Evolutionary conservation across 2,797 vertebrate genomes (phyloP), one percentile per base, ranked within the genome.

Genomic region (Sebastes kiyomatsui): DNA sequence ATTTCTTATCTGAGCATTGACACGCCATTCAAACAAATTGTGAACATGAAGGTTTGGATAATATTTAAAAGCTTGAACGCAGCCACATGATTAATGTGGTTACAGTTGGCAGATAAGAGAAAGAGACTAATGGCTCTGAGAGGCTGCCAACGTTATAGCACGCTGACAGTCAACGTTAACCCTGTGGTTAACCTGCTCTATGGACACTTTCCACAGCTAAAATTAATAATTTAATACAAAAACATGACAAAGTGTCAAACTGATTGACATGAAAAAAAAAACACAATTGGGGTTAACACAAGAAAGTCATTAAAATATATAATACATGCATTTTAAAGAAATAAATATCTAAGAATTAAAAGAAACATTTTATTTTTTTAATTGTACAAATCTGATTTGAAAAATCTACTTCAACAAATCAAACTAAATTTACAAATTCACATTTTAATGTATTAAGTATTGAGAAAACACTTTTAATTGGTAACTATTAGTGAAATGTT

Each of bases 21-120:
- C 60, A 9, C 4, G 46, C 75, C 71, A 70, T 81, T 87, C 75
- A 87, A 80, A 87, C 81, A 86, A 81, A 86, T 69, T 78, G 78
- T 77, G 78, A 82, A 84, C 90, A 83, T 52, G 49, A 9, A 88
- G 72, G 79, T 87, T 88, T 81, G 86, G 84, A 85, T 88, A 14
- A 79, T 83, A 84, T 82, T 88, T 92, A 80, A 91, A 91, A 87
- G 77, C 83, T 85, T 35, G 76, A 87, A 75, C 27, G 80, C 72
- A 82, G 77, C 64, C 72, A 56, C 64, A 35, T 89, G 90, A 92
- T 88, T n/a, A 85, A 90, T 90, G 75, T 62, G 46, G 72, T 56
- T 77, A 62, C 75, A 69, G 83, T 70, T 67, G 82, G 75, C 77
- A 88, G 90, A 91, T 87, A 91, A 85, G 81, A 85, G 70, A 54